A percentile compares a stretch with the other conserved stretches of the same genome.
Evolutionary conservation across 2,113 vertebrate genomes (phyloP).

Genomic region (Nettapus auritus): DNA sequence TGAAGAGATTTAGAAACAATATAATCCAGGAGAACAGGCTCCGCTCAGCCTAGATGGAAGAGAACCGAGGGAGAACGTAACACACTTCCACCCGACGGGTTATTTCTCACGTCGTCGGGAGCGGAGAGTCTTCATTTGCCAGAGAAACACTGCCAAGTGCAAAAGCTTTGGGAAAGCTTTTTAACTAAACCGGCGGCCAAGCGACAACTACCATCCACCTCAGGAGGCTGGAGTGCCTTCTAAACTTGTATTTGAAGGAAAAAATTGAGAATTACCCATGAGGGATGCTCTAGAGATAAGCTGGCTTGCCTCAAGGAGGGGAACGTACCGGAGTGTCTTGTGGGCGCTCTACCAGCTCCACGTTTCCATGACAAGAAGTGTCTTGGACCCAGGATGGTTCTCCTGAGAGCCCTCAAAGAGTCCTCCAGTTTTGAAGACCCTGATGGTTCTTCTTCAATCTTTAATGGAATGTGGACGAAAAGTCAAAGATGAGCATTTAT

Average conservation of each 20-base stretch:
- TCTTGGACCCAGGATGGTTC: not conserved
- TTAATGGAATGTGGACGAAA: not conserved
- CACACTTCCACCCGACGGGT: rapidly evolving
- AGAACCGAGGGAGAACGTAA: not conserved
- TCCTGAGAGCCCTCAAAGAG: not conserved
- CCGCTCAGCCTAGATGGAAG: not conserved
- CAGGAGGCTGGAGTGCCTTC: not conserved
- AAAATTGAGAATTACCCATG: not conserved
- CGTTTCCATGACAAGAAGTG: not conserved
- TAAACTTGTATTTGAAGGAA: not conserved
- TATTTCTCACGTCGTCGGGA: not conserved
- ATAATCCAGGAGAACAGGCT: not conserved
- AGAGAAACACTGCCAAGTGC: not conserved
- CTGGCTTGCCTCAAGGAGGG: not conserved
- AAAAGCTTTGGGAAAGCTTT: not conserved
- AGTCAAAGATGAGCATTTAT: not conserved
- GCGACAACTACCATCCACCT: not conserved
- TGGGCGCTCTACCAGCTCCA: not conserved
- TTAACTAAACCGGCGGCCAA: not conserved
- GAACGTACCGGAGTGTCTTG: not conserved
- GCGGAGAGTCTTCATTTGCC: not conserved
- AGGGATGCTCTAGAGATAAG: not conserved
- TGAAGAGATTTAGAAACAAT: not conserved
- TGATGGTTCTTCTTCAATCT: not conserved
- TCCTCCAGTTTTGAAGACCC: not conserved